These are phyloP conservation scores for Schizopygopsis malacanthus DNA, from an alignment of 2,797 vertebrate species.

Conservation along the genomic window DNA sequence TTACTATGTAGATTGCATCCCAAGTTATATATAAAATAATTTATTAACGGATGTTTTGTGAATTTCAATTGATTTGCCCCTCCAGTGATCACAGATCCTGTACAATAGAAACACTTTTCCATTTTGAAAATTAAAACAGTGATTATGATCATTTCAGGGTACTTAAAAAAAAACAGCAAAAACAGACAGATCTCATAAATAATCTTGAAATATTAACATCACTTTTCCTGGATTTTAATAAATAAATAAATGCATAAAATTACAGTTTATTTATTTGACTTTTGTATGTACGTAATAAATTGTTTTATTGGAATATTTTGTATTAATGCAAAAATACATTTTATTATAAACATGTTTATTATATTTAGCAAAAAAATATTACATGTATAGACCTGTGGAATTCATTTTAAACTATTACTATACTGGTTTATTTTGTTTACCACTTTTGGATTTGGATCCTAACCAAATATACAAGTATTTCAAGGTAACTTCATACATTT, in stretches of 20 bases:
- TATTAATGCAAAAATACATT: neutral
- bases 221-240: neutral
- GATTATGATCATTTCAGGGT: neutral
- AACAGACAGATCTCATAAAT: conserved; percentile 1
- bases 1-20: neutral
- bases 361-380: neutral
- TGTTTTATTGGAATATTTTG: neutral
- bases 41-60: neutral
- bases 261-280: neutral
- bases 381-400: neutral
- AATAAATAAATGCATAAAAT: neutral
- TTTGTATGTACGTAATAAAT: neutral
- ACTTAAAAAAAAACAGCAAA: neutral
- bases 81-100: neutral
- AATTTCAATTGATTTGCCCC: conserved; percentile 12
- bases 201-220: neutral
- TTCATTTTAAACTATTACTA: neutral
- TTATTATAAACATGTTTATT: no score
- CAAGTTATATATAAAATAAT: neutral
- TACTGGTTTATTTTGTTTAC: no score
- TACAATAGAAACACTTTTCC: neutral
- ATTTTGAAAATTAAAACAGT: neutral
- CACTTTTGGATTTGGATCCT: no score
- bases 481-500: no score
- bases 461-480: no score